A percentile compares a stretch with the other conserved stretches of the same genome.
Evolutionary conservation across 2,797 vertebrate species (phyloP).

Genomic region (Peromyscus attwateri): DNA sequence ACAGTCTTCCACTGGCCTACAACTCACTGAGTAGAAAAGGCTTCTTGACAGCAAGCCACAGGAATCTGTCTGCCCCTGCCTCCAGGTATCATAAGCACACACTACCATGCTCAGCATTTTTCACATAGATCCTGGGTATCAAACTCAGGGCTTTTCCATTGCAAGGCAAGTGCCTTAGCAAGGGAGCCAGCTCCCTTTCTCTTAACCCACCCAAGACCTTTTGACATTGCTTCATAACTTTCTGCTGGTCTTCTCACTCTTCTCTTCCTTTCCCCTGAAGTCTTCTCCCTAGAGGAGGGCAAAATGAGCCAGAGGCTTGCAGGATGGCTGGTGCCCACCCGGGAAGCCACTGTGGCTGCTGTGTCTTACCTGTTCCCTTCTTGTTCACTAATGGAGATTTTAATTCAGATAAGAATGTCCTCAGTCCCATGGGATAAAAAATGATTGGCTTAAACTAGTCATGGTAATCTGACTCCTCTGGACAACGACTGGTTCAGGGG

Average conservation of each 20-base stretch:
- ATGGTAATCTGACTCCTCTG: background rate
- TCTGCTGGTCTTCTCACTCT: background rate
- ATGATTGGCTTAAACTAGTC: background rate
- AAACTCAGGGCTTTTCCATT: background rate
- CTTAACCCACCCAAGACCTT: background rate
- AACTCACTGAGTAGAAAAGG: background rate
- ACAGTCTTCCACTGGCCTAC: background rate
- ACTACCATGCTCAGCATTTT: background rate
- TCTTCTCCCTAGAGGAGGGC: background rate
- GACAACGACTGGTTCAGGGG: background rate
- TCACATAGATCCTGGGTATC: background rate
- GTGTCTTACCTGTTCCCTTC: background rate
- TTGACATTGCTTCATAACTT: background rate
- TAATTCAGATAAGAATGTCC: background rate
- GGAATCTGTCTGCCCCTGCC: background rate
- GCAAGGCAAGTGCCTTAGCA: too few species aligned
- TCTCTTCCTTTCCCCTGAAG: background rate
- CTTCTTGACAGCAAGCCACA: background rate
- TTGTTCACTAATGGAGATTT: background rate
- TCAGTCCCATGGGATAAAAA: background rate
- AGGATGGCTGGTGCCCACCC: background rate
- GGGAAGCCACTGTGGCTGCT: background rate
- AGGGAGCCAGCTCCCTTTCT: background rate
- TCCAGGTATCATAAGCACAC: background rate
- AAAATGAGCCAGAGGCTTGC: background rate